Evolutionary conservation across 2,113 vertebrate species (phyloP).

Genomic region (Tenrec ecaudatus): DNA sequence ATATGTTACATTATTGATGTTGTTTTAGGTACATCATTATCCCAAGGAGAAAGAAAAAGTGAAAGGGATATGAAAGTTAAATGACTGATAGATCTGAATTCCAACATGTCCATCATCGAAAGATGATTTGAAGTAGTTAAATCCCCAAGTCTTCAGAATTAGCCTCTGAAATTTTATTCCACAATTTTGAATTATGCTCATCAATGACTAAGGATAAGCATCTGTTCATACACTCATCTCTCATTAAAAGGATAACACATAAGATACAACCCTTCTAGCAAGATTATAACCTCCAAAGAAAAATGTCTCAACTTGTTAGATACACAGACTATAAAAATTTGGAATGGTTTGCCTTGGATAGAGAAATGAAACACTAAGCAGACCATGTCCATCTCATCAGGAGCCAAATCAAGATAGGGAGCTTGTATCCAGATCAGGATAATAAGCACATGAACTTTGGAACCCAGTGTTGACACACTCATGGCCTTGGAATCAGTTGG

Average conservation of each 20-base stretch:
- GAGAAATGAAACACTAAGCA: slow-evolving; percentile 7
- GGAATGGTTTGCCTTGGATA: background rate
- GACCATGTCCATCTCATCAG: background rate
- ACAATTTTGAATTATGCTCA: background rate
- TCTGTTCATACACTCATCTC: background rate
- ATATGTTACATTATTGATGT: too few relatives aligned
- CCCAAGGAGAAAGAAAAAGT: too few relatives aligned
- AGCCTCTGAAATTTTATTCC: background rate
- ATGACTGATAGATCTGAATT: background rate
- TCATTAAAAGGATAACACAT: background rate
- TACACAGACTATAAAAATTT: background rate
- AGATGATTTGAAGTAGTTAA: background rate
- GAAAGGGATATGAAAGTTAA: too few relatives aligned
- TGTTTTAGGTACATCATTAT: too few relatives aligned
- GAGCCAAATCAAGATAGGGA: background rate
- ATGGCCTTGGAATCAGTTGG: too few relatives aligned
- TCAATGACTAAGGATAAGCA: background rate
- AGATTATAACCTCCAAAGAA: background rate
- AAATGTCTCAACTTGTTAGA: background rate
- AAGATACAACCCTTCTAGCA: background rate
- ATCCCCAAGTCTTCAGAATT: background rate
- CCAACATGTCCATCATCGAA: background rate
- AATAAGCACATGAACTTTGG: background rate
- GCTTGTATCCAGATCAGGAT: background rate
- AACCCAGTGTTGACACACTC: background rate